Evolutionary conservation across 37 sponge, comb jelly and placozoan genomes (phyloP).

Genomic region (Amphimedon queenslandica): DNA sequence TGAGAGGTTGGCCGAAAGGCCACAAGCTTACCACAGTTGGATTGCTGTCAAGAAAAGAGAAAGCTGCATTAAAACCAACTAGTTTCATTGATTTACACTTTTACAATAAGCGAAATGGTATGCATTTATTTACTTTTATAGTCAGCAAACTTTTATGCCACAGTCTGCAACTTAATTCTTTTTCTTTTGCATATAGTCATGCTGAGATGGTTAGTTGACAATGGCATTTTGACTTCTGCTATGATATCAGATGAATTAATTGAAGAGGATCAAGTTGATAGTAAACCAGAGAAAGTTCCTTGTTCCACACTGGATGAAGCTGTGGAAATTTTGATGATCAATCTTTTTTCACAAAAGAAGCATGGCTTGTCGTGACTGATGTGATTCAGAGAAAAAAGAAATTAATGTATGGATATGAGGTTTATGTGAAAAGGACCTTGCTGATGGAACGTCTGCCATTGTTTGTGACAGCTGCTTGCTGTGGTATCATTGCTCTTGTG

Average conservation of each 20-base stretch:
- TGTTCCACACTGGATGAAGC: slow-evolving; percentile 3
- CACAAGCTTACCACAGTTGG: too few relatives aligned
- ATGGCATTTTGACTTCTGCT: neutral
- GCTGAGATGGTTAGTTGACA: slow-evolving; percentile 19
- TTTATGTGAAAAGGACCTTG: neutral
- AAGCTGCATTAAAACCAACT: neutral
- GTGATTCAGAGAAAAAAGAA: slow-evolving; percentile 3
- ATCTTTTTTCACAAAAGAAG: neutral
- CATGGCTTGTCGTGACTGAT: slow-evolving; percentile 8
- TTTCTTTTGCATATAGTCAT: too few relatives aligned
- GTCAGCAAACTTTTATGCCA: neutral
- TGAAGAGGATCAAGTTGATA: slow-evolving; percentile 14
- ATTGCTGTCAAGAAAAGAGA: neutral
- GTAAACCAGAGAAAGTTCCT: slow-evolving; percentile 14
- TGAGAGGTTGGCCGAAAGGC: too few relatives aligned
- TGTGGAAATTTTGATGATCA: neutral
- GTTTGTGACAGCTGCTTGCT: slow-evolving; percentile 15
- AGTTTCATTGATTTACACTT: slow-evolving; percentile 3
- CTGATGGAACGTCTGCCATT: neutral
- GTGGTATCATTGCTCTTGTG: slow-evolving; percentile 16
- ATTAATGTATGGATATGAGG: too few relatives aligned
- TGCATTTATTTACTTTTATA: neutral
- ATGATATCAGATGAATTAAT: slow-evolving; percentile 2
- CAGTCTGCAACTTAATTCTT: too few relatives aligned
- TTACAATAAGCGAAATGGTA: neutral